Evolutionary conservation across 2,797 vertebrate genomes (phyloP).

Genomic region (Hoplostethus atlanticus): DNA sequence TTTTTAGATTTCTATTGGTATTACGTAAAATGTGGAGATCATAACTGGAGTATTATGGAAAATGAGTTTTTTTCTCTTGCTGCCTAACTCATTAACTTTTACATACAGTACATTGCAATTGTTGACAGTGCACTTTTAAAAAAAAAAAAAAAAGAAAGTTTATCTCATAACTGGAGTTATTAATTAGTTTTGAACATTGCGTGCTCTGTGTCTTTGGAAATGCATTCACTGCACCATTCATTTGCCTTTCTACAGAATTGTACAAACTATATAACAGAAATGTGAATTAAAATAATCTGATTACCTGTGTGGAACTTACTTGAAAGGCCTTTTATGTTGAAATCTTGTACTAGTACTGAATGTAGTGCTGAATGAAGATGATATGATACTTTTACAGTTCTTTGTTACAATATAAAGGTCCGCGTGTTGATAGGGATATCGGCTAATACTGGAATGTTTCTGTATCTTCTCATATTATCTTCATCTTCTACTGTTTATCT

Average conservation of each 20-base stretch:
- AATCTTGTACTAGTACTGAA: constrained; percentile 63
- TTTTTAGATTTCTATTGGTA: constrained; percentile 47
- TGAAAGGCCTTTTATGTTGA: constrained; percentile 69
- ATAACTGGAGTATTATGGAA: constrained; percentile 64
- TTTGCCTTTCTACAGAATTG: constrained; percentile 65
- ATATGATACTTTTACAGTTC: constrained; percentile 24
- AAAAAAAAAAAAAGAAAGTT: constrained; percentile 34
- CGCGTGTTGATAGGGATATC: constrained; percentile 29
- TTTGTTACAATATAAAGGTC: constrained; percentile 32
- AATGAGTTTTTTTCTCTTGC: constrained; percentile 26
- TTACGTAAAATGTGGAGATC: constrained; percentile 47
- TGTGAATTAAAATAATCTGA: constrained; percentile 70
- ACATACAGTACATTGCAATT: constrained; percentile 48
- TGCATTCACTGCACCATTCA: constrained; percentile 59
- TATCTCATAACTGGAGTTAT: constrained; percentile 50
- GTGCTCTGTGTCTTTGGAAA: constrained; percentile 42
- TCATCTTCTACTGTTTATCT: constrained; percentile 30
- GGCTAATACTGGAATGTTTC: constrained; percentile 45
- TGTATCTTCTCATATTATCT: constrained; percentile 29
- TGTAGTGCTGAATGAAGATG: constrained; percentile 37
- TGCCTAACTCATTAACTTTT: constrained; percentile 70
- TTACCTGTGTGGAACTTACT: constrained; percentile 73
- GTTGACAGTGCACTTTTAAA: constrained; percentile 74
- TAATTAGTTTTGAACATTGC: constrained; percentile 33
- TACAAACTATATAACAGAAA: constrained; percentile 63